phyloP scores from a whole-genome alignment of 2,797 vertebrate species.

The Crypturellus tataupa region DNA sequence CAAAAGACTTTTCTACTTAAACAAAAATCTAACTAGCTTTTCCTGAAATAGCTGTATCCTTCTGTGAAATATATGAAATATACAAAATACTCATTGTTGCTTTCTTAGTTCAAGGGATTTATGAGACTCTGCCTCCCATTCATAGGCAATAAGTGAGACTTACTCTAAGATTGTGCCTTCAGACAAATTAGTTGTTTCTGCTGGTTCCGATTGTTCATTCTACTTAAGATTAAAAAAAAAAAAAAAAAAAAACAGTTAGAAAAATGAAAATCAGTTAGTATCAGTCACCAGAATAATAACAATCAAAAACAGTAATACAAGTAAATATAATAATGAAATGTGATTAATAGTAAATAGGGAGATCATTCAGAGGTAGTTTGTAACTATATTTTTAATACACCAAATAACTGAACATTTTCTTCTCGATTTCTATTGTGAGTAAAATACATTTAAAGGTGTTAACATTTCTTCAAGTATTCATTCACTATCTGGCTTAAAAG shows the following conservation, averaged over 20 bases:
- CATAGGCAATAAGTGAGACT: not conserved
- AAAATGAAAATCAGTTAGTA: not conserved
- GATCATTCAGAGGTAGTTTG: not conserved
- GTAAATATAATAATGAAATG: not conserved
- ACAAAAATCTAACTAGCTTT: not conserved
- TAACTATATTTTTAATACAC: not conserved
- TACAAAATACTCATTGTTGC: not conserved
- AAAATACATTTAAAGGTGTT: not conserved
- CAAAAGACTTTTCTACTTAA: not conserved
- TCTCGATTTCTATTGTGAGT: not conserved
- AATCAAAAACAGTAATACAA: not conserved
- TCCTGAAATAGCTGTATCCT: not conserved
- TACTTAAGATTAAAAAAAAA: not conserved
- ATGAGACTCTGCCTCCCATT: not conserved
- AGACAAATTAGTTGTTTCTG: not conserved
- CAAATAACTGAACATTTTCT: not conserved
- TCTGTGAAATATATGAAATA: not conserved
- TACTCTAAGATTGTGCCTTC: conserved; percentile 39
- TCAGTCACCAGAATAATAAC: too few species aligned
- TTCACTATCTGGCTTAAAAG: not conserved
- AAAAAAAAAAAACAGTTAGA: not conserved
- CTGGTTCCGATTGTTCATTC: not conserved
- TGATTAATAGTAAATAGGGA: not conserved
- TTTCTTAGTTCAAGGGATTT: not conserved
- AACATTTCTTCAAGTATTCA: not conserved